Evolutionary conservation across 2,888 invertebrate species (phyloP), one percentile per base, ranked within the genome.

Genomic region (Chironomus tentans): DNA sequence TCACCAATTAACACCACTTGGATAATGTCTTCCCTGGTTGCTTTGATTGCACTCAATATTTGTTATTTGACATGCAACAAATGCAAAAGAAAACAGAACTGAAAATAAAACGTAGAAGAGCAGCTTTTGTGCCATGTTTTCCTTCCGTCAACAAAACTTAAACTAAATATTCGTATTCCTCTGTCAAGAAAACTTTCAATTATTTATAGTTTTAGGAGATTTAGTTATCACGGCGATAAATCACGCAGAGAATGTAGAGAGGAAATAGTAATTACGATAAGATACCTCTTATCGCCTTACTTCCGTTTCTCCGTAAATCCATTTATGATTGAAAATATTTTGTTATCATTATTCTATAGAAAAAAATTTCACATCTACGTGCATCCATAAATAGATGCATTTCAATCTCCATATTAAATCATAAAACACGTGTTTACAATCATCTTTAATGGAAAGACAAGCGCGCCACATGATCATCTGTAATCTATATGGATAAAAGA

Each of bases 1-100:
- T 50, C n/a, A 72, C 72, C 72, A 74, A 68, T 74, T 46, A 10
- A 68, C 12, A 3, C 74, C 74, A 68, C 74, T 74, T 2, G 68
- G 74, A 68, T 47, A 74, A 24, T 74, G 74, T 1, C 65, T 46
- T 22, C 68, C 68, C 2, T 46, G 24, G 46, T 68, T 68, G n/a
- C 6, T 18, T 28, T 24, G 10, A 18, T 28, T 68, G 15, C 68
- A 68, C 10, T 13, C 6, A n/a, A 68, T 18, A 3, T 10, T 18
- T 28, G 28, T 21, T 21, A 65, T 68, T 38, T 68, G 68, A 7
- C 28, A 28, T 28, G 28, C 13, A 38, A 46, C 68, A 68, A 68
- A 38, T 7, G n/a, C 46, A n/a, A 12, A 65, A 21, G 21, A 13
- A 13, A 65, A 22, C 13, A 22, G n/a, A 56, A 56, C 15, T 4